phyloP scores from a whole-genome alignment of 2,888 invertebrate genomes.

The Odontocerum albicorne region DNA sequence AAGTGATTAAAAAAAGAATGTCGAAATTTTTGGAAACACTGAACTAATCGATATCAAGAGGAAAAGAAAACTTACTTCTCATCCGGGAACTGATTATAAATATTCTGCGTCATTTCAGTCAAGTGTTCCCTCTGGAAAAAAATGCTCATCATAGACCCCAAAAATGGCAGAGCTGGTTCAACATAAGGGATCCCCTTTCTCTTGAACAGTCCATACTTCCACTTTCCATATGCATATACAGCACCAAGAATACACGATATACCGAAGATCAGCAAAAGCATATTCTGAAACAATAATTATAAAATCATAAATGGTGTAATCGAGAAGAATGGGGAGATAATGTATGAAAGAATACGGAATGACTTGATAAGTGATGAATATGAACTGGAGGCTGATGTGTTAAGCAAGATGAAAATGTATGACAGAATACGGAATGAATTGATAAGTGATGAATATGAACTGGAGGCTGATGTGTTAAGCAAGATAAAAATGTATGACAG shows the following conservation, averaged over 20 bases:
- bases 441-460: no score
- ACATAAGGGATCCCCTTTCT: conserved; percentile 25
- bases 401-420: no score
- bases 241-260: neutral
- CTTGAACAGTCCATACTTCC: conserved; percentile 34
- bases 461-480: no score
- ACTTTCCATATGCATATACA: conserved; percentile 21
- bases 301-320: no score
- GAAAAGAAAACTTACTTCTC: conserved; percentile 6
- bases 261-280: conserved; percentile 2
- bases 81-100: conserved; percentile 7
- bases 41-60: neutral
- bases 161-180: conserved; percentile 8
- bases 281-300: conserved; percentile 7
- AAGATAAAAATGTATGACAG: no score
- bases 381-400: no score
- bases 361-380: no score
- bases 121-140: conserved; percentile 7
- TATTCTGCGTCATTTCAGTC: neutral
- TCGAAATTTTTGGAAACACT: no score
- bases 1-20: no score
- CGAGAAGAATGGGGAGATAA: no score
- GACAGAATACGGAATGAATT: no score
- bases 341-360: no score
- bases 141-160: neutral